Percentiles rank a stretch among this genome's conserved stretches.
phyloP scores from a whole-genome alignment of 2,888 invertebrate species.

The Nephrotoma guestfalica region DNA sequence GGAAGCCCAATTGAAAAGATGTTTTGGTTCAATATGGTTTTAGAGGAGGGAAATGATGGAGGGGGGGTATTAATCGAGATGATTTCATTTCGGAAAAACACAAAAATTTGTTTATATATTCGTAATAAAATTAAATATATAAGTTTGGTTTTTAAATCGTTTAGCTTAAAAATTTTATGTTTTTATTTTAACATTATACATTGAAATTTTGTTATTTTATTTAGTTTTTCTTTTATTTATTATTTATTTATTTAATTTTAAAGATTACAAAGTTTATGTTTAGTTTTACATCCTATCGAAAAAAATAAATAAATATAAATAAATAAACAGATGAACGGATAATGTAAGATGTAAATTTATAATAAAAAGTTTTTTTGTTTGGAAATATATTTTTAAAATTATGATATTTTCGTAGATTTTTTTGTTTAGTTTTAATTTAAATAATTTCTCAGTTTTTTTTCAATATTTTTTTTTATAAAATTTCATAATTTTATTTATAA shows the following conservation, averaged over 20 bases:
- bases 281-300: neutral
- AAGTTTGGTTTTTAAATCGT: neutral
- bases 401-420: neutral
- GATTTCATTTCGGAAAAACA: neutral
- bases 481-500: neutral
- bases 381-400: neutral
- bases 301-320: neutral
- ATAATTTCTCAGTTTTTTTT: neutral
- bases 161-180: neutral
- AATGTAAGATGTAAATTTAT: neutral
- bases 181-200: neutral
- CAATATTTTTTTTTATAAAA: neutral
- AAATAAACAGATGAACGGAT: neutral
- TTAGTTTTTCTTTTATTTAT: neutral
- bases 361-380: neutral
- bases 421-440: neutral
- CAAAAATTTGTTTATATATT: neutral
- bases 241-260: neutral
- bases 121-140: neutral
- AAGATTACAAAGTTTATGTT: neutral
- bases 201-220: neutral
- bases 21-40: neutral
- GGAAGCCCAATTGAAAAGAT: neutral
- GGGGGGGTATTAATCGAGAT: neutral
- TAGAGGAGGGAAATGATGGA: neutral